Conservation (phyloP, 2,113 vertebrate genomes). For the Odobenus rosmarus region DNA sequence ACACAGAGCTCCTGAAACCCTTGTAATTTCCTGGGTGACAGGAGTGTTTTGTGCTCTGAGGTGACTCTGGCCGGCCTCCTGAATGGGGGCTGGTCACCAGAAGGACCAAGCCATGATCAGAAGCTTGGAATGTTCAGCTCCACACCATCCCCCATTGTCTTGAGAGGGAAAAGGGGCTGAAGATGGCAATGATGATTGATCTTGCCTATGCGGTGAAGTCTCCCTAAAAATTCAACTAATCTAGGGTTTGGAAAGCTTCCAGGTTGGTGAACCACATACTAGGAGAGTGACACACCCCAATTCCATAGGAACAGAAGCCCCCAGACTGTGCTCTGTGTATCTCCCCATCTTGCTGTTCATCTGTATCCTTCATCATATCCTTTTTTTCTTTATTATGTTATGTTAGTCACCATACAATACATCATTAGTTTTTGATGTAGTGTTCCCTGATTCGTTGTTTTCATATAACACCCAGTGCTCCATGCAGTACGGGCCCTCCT, state of each 20-base stretch:
- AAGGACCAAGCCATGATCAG: not conserved
- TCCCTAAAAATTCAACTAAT: not conserved
- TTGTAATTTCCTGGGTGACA: not conserved
- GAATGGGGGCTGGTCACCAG: not conserved
- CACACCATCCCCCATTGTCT: not conserved
- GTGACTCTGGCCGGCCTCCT: not conserved
- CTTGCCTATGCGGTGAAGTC: not conserved
- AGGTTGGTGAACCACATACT: not conserved
- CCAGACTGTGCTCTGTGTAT: not conserved
- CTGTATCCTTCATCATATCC: not conserved
- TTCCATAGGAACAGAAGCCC: not conserved
- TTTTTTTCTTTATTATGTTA: no score
- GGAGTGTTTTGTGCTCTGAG: not conserved
- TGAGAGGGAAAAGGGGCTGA: not conserved
- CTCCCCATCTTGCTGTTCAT: not conserved
- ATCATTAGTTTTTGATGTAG: no score
- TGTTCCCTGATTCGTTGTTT: no score
- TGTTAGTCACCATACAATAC: no score
- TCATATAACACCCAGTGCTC: no score
- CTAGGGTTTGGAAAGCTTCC: not conserved
- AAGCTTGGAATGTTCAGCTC: not conserved
- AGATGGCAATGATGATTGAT: not conserved
- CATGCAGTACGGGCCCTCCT: no score
- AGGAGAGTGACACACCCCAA: no score
- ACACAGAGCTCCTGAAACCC: not conserved